Percentiles rank a stretch among this genome's conserved stretches.
These are phyloP conservation scores for Antechinus flavipes DNA, from an alignment of 2,113 vertebrate genomes.

Conservation along the genomic window DNA sequence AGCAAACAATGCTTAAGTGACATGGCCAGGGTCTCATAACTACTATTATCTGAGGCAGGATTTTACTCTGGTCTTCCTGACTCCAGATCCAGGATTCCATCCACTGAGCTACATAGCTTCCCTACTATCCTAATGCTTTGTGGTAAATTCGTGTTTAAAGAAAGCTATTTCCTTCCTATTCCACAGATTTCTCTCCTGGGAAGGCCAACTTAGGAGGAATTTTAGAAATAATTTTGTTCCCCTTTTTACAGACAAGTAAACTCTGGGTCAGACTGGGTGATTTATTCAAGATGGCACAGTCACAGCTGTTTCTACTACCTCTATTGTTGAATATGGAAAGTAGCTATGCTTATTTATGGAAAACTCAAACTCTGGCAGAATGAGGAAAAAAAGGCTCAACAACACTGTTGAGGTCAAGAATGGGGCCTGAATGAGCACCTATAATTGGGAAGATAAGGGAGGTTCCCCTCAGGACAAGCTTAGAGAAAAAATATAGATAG, in stretches of 20 bases:
- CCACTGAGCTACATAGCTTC: too few relatives aligned
- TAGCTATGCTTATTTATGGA: background rate
- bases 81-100: too few relatives aligned
- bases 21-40: background rate
- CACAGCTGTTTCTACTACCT: background rate
- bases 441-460: background rate
- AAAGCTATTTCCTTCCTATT: too few relatives aligned
- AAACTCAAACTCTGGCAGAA: background rate
- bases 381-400: background rate
- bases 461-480: background rate
- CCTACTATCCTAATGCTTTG: too few relatives aligned
- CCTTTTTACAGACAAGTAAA: background rate
- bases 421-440: background rate
- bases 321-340: background rate
- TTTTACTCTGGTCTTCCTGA: too few relatives aligned
- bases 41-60: background rate
- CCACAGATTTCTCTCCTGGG: too few relatives aligned
- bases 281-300: background rate
- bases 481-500: background rate
- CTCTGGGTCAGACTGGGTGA: background rate
- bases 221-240: background rate
- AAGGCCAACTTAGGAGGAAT: background rate
- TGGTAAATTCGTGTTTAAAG: too few relatives aligned
- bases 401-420: background rate
- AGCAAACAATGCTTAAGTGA: background rate